Percentiles rank a stretch among this genome's conserved stretches.
Conservation (phyloP, 2,797 vertebrate genomes). For the Coluber constrictor region DNA sequence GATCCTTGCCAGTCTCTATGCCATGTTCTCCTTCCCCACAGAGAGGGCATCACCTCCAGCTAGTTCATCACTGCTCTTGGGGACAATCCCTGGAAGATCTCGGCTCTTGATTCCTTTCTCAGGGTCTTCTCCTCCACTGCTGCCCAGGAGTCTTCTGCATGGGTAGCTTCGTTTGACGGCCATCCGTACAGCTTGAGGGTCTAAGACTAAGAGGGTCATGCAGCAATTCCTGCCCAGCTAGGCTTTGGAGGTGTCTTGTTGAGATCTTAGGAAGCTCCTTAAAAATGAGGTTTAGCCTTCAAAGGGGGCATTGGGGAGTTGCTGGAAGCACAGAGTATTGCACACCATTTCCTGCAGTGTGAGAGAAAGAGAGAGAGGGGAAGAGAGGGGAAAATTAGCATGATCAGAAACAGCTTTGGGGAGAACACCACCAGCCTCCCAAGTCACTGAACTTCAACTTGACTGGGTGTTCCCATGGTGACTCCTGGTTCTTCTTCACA, state of each 20-base stretch:
- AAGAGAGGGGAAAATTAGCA: background rate
- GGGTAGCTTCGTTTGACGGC: background rate
- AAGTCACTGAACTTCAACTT: background rate
- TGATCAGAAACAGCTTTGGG: background rate
- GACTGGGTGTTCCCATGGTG: background rate
- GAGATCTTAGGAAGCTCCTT: background rate
- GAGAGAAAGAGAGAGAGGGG: slow-evolving; percentile 11
- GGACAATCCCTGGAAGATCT: slow-evolving; percentile 18
- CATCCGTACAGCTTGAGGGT: background rate
- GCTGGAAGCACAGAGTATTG: slow-evolving; percentile 17
- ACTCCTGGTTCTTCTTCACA: background rate
- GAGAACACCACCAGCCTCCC: background rate
- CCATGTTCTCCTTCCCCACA: background rate
- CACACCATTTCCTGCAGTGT: slow-evolving; percentile 33
- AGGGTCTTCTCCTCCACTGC: background rate
- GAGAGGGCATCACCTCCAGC: background rate
- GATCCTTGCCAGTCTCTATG: slow-evolving; percentile 9
- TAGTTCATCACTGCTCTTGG: background rate
- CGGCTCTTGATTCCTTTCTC: background rate
- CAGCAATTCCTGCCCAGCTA: background rate
- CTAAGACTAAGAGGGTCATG: background rate
- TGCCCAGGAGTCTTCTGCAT: background rate
- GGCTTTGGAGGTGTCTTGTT: background rate
- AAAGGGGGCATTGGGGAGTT: background rate
- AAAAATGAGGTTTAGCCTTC: background rate